A percentile compares a stretch with the other conserved stretches of the same genome.
Evolutionary conservation across 2,113 vertebrate species (phyloP).

Genomic region (Sylvilagus bachmani): DNA sequence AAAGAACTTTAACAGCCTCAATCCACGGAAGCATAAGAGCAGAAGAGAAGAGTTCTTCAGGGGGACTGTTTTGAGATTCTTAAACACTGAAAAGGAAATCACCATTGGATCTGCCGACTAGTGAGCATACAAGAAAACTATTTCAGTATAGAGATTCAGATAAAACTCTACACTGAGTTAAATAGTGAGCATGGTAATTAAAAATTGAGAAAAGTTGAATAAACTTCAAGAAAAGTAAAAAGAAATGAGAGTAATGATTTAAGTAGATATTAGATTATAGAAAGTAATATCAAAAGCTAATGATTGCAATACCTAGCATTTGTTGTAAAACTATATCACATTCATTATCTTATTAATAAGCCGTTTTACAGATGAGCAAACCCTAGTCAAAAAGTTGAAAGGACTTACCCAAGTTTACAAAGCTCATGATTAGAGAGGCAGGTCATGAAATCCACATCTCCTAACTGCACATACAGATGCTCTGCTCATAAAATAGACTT

Average conservation of each 20-base stretch:
- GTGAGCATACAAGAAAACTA: neutral
- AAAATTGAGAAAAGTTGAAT: neutral
- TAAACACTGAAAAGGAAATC: neutral
- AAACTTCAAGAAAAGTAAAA: neutral
- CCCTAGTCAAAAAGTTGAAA: neutral
- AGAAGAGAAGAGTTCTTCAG: neutral
- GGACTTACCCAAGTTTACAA: neutral
- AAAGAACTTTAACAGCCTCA: neutral
- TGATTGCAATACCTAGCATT: neutral
- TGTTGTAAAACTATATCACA: neutral
- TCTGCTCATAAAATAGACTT: neutral
- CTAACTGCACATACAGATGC: neutral
- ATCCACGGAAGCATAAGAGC: neutral
- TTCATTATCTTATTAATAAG: neutral
- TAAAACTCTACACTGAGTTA: neutral
- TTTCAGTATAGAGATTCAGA: neutral
- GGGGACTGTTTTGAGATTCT: neutral
- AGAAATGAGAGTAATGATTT: neutral
- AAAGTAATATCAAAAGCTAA: neutral
- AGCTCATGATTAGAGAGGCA: neutral
- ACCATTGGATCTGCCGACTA: neutral
- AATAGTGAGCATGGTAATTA: neutral
- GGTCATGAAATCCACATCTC: neutral
- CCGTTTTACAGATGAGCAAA: neutral
- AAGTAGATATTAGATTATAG: neutral